Percentiles rank a stretch among this genome's conserved stretches.
These are phyloP conservation scores for Zaprionus africanus DNA, from an alignment of 1,140 invertebrate genomes.

Conservation along the genomic window DNA sequence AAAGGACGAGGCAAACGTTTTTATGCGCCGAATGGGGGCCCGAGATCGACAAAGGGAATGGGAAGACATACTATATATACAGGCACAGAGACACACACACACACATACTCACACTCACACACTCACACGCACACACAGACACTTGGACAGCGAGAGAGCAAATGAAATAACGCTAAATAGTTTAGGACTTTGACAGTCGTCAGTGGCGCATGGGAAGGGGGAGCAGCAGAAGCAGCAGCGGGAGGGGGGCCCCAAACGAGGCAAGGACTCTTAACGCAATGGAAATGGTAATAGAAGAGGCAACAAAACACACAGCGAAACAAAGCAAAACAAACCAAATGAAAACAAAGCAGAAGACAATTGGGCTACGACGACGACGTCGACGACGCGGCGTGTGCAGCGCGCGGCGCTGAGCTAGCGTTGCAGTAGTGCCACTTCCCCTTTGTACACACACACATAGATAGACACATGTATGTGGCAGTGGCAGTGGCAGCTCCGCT, in stretches of 20 bases:
- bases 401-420: background rate
- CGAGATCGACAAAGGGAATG: conserved; percentile 10
- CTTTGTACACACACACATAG: background rate
- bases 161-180: conserved; percentile 72
- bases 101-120: too few species aligned
- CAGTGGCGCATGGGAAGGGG: too few species aligned
- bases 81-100: background rate
- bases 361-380: conserved; percentile 30
- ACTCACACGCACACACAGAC: conserved; percentile 1
- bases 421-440: conserved; percentile 18
- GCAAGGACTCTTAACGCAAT: conserved; percentile 35
- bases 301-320: conserved; percentile 10
- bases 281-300: conserved; percentile 28
- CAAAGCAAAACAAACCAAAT: conserved; percentile 14
- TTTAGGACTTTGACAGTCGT: conserved; percentile 54
- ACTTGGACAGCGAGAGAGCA: conserved; percentile 13
- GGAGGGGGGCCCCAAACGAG: background rate
- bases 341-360: conserved; percentile 43
- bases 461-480: background rate
- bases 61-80: background rate
- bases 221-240: background rate
- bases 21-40: conserved; percentile 56
- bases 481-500: background rate
- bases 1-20: conserved; percentile 48
- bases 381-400: conserved; percentile 39